A percentile compares a stretch with the other conserved stretches of the same genome.
These are phyloP conservation scores for Dysmachus trigonus DNA, from an alignment of 2,888 invertebrate species.

Conservation along the genomic window DNA sequence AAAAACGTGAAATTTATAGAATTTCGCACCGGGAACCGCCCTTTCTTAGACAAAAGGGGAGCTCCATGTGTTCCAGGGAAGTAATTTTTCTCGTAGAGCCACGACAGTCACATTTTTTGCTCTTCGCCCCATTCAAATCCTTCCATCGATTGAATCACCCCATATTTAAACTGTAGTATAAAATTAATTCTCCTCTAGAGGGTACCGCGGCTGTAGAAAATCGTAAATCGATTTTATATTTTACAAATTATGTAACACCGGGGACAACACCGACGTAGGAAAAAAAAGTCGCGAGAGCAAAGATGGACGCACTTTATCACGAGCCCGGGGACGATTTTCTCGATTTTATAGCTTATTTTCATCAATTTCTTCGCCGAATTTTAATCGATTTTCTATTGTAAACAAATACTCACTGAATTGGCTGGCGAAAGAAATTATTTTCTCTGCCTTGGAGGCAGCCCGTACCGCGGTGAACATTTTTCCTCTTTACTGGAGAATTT, in stretches of 20 bases:
- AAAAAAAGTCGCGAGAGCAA: not conserved
- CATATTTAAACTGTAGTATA: too few relatives aligned
- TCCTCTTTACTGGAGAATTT: not conserved
- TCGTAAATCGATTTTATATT: not conserved
- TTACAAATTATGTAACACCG: constrained; percentile 6
- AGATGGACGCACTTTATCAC: not conserved
- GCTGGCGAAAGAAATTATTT: constrained; percentile 56
- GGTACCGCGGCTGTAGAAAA: too few relatives aligned
- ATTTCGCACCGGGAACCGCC: too few relatives aligned
- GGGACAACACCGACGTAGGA: not conserved
- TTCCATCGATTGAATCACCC: too few relatives aligned
- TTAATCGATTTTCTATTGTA: not conserved
- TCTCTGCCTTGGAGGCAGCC: constrained; percentile 58
- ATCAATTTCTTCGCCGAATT: not conserved
- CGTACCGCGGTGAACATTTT: constrained; percentile 54
- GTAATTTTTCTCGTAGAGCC: not conserved
- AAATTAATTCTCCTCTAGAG: too few relatives aligned
- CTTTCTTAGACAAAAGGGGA: not conserved
- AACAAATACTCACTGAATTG: constrained; percentile 56
- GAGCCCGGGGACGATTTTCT: not conserved
- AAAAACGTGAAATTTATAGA: too few relatives aligned
- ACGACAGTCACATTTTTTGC: not conserved
- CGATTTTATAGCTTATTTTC: not conserved
- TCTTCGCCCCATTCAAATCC: not conserved
- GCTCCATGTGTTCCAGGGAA: not conserved